Base-by-base conservation (phyloP, 2,888 invertebrate species). In the Acrobasis suavella region DNA sequence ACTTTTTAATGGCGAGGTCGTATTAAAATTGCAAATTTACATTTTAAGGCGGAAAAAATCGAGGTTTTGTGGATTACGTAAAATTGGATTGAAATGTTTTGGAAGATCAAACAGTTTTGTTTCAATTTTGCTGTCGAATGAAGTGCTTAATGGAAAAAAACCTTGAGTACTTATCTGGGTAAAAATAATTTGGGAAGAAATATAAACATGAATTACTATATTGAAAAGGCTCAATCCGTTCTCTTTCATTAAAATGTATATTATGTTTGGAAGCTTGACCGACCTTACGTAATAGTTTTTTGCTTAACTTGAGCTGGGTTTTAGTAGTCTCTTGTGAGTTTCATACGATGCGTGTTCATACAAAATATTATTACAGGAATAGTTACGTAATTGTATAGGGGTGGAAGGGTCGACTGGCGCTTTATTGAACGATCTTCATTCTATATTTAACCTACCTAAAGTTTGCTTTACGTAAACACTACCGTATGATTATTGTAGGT, bases 1-100 rank as follows among this genome's bases (percentile, higher is more conserved):
- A 67, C 61, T 69, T 67, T 58, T 54, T 59, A 58, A 63, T 63
- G 63, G 58, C 61, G 64, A 62, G 67, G 58, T 64, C 58, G 65
- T 50, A 59, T 62, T 67, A 59, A 69, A 65, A 67, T 65, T 68
- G 68, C 63, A 63, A 68, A 65, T 68, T 66, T 65, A 62, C 63
- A 54, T 61, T 54, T 60, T 46, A 61, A 54, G n/a, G 39, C 52
- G 46, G 52, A 54, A 46, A n/a, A 54, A 61, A 49, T 9, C 9
- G 37, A 54, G 46, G 37, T 39, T 54, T 61, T 62, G 56, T 49
- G 37, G 37, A 15, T 55, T 22, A 32, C 37, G 5, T 62, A 62
- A 55, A 49, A 50, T 50, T 49, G 49, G 38, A 37, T 51, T 38
- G 37, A 42, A 61, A 42, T 52, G 16, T 42, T 14, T 14, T n/a